A percentile compares a stretch with the other conserved stretches of the same genome.
These are phyloP conservation scores for Holothuria glaberrima DNA, from an alignment of 35 echinoderm and acorn worm genomes.

Conservation along the genomic window DNA sequence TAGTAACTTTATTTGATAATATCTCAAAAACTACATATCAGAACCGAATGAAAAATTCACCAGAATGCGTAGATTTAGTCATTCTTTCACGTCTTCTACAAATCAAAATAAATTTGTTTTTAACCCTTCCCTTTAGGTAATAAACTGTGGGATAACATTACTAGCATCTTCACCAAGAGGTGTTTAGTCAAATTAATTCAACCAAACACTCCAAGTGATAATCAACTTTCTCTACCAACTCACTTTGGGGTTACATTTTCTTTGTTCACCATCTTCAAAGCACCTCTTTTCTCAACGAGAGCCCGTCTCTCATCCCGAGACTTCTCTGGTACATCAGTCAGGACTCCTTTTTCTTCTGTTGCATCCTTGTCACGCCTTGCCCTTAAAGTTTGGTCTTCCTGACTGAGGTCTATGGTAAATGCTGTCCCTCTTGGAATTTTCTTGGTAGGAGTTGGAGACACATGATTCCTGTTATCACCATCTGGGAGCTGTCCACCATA, in stretches of 20 bases:
- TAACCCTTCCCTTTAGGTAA: too few relatives aligned
- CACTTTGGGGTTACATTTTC: slow-evolving; percentile 38
- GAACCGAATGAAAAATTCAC: too few relatives aligned
- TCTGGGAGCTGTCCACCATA: not conserved
- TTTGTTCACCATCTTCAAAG: slow-evolving; percentile 31
- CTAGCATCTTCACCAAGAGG: too few relatives aligned
- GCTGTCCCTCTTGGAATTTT: slow-evolving; percentile 55
- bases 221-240: too few relatives aligned
- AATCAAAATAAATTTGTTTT: too few relatives aligned
- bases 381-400: slow-evolving; percentile 27
- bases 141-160: too few relatives aligned
- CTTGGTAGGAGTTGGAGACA: not conserved
- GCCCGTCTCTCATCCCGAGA: slow-evolving; percentile 17
- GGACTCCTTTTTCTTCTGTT: slow-evolving; percentile 45
- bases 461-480: not conserved
- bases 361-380: slow-evolving; percentile 17
- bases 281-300: slow-evolving; percentile 8
- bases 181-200: too few relatives aligned
- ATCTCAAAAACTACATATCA: too few relatives aligned
- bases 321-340: slow-evolving; percentile 53
- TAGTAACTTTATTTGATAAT: too few relatives aligned
- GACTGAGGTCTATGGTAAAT: slow-evolving; percentile 71
- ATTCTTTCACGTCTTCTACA: too few relatives aligned
- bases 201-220: too few relatives aligned
- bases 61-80: too few relatives aligned